These are phyloP conservation scores for Aleiodes testaceus DNA, from an alignment of 2,888 invertebrate species.

Conservation along the genomic window DNA sequence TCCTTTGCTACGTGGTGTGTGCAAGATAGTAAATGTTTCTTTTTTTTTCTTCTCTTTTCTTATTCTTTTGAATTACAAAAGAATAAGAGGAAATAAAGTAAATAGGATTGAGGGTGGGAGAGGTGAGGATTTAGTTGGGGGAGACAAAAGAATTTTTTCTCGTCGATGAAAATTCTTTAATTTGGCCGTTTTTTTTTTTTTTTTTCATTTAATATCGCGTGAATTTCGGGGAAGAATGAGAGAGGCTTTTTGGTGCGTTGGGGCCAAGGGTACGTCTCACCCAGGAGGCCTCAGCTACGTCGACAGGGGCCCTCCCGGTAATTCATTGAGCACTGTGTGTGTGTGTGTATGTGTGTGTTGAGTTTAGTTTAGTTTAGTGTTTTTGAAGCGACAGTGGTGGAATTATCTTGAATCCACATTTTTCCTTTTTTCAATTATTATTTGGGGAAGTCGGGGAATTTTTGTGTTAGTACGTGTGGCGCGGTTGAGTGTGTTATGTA, in stretches of 20 bases:
- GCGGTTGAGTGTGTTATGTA: conserved; percentile 60
- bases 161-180: neutral
- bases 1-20: conserved; percentile 12
- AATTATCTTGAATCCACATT: neutral
- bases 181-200: neutral
- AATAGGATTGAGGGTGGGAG: conserved; percentile 7
- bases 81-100: conserved; percentile 6
- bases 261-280: conserved; percentile 11
- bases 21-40: conserved; percentile 16
- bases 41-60: no score
- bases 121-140: neutral
- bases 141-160: neutral
- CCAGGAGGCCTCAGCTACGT: conserved; percentile 25
- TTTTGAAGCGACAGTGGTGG: neutral
- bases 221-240: neutral
- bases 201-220: no score
- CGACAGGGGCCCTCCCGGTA: conserved; percentile 15
- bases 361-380: neutral
- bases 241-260: conserved; percentile 1
- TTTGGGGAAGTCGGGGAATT: neutral
- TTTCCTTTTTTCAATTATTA: neutral
- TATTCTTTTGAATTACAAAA: neutral
- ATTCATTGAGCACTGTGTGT: neutral
- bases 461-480: conserved; percentile 6
- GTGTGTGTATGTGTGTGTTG: neutral